phyloP scores from a whole-genome alignment of 2,797 vertebrate species.

The Allobates femoralis region DNA sequence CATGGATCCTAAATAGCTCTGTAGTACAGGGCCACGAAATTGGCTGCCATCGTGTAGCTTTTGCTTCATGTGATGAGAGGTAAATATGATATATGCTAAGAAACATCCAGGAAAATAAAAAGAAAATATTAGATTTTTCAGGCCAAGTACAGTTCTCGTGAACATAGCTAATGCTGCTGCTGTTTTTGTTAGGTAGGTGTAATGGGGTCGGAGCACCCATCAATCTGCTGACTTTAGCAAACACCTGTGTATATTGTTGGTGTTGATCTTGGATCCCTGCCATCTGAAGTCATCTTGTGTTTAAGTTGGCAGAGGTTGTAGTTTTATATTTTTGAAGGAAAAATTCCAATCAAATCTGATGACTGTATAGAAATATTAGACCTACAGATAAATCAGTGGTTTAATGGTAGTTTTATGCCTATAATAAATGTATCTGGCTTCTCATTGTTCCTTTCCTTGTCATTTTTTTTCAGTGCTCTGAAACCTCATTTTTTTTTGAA shows the following conservation, averaged over 20 bases:
- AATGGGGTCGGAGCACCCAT: constrained; percentile 30
- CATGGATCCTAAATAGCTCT: background rate
- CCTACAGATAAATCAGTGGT: constrained; percentile 15
- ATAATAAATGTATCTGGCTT: constrained; percentile 9
- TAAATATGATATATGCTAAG: background rate
- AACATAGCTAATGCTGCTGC: background rate
- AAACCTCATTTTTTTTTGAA: constrained; percentile 91
- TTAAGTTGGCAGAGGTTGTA: constrained; percentile 48
- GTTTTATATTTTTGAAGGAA: constrained; percentile 40
- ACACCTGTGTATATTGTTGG: constrained; percentile 52
- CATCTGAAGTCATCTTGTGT: constrained; percentile 44
- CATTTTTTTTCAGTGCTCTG: constrained; percentile 79
- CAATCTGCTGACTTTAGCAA: constrained; percentile 24
- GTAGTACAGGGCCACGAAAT: background rate
- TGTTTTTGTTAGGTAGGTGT: constrained; percentile 14
- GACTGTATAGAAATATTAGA: constrained; percentile 26
- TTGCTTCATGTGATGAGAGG: background rate
- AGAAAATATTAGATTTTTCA: background rate
- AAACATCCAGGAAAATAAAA: background rate
- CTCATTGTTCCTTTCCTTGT: background rate
- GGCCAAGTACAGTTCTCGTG: background rate
- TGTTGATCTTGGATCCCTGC: constrained; percentile 11
- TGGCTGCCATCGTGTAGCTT: background rate
- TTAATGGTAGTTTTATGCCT: constrained; percentile 1
- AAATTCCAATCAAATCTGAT: constrained; percentile 37